Base-by-base conservation (phyloP, 1,140 invertebrate species). In the Rhagoletis zephyria region DNA sequence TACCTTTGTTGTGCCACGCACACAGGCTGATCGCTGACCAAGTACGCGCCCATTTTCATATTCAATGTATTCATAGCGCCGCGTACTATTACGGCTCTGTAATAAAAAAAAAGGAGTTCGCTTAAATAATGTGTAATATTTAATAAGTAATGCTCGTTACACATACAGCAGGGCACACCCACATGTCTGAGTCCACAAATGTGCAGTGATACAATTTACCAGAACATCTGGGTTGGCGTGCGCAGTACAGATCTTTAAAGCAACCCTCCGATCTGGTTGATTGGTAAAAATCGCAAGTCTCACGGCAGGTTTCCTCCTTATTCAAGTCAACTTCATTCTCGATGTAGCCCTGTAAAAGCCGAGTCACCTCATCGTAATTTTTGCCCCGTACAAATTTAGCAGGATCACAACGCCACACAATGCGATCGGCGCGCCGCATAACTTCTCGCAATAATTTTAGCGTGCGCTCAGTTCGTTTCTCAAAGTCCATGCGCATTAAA, bases 301-400 rank as follows among this genome's bases (percentile, higher is more conserved):
- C 96, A n/a, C 94, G 93, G 91, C 97, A 98, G 0, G 96, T 96
- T 16, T 94, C 94, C 2, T 95, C 94, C 0, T 92, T 89, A 91
- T 97, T 98, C 93, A 98, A 93, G 91, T 98, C 96, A 5, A 97
- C 96, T 92, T 98, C 97, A 92, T 98, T 98, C 89, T 97, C 96
- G 30, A 98, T 94, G 90, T 97, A 97, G 1, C 97, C 97, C 94
- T 97, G 97, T 4, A 98, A 94, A 0, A 98, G 91, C 85, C 96
- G 95, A 0, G 96, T 97, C 19, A 98, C 93, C 91, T 97, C 95
- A 6, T 95, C 95, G 90, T 96, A 98, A 0, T 96, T 97, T 89
- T 94, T 93, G 9, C 95, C 95, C 6, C 67, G 42, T 1, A 89
- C 48, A 90, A 90, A 89, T 40, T 89, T 89, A 0, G 67, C 10